Evolutionary conservation across 2,888 invertebrate genomes (phyloP).

Genomic region (Dendrolimus houi): DNA sequence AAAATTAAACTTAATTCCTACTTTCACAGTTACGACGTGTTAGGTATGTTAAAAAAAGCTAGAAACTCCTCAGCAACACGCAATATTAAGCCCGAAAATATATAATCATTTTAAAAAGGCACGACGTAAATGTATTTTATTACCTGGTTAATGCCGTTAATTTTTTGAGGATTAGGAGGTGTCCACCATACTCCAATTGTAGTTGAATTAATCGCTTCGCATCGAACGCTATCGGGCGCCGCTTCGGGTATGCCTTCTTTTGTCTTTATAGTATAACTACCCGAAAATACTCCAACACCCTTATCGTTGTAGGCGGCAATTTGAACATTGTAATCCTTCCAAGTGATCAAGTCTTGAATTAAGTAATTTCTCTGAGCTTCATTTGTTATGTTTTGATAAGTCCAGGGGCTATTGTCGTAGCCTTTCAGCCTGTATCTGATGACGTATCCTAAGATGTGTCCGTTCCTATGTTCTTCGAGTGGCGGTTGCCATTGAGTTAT

Average conservation of each 20-base stretch:
- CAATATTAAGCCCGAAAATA: too few species aligned
- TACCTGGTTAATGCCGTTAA: constrained; percentile 97
- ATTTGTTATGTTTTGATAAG: constrained; percentile 92
- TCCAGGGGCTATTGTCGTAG: constrained; percentile 95
- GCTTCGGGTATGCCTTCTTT: constrained; percentile 97
- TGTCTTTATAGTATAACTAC: constrained; percentile 94
- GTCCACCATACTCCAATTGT: constrained; percentile 90
- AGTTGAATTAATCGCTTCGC: constrained; percentile 90
- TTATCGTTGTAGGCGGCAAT: constrained; percentile 98
- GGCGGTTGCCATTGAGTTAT: constrained; percentile 99
- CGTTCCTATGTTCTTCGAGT: constrained; percentile 94
- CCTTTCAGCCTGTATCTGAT: constrained; percentile 94
- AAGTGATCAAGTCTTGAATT: constrained; percentile 94
- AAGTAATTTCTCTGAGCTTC: constrained; percentile 93
- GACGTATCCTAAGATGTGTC: constrained; percentile 94
- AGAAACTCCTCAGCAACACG: too few species aligned
- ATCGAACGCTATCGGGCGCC: constrained; percentile 88
- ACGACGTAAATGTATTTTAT: too few species aligned
- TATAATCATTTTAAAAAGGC: too few species aligned
- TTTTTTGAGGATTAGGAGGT: constrained; percentile 98
- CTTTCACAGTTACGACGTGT: too few species aligned
- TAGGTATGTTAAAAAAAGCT: too few species aligned
- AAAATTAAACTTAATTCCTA: too few species aligned
- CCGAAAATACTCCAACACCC: constrained; percentile 95
- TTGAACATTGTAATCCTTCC: constrained; percentile 98